A percentile compares a stretch with the other conserved stretches of the same genome.
These are phyloP conservation scores for Pterostichus madidus DNA, from an alignment of 2,888 invertebrate species.

Conservation along the genomic window DNA sequence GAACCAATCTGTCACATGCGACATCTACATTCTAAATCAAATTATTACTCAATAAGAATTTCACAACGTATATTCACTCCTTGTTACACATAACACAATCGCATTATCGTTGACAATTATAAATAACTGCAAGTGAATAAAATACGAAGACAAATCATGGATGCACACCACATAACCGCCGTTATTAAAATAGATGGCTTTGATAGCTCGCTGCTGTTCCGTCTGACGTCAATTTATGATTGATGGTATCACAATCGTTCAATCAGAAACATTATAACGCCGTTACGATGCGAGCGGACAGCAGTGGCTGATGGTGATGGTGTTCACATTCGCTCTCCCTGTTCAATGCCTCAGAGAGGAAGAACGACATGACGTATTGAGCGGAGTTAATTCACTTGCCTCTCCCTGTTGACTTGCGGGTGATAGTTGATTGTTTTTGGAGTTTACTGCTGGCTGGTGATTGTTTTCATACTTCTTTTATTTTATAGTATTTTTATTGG, in stretches of 20 bases:
- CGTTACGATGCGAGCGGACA: background rate
- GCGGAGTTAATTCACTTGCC: constrained; percentile 34
- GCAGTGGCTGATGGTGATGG: background rate
- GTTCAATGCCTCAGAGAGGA: background rate
- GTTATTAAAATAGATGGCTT: constrained; percentile 65
- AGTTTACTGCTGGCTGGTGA: too few species aligned
- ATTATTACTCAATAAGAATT: constrained; percentile 32
- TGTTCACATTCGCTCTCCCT: background rate
- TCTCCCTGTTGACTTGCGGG: constrained; percentile 16
- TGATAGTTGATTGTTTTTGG: constrained; percentile 43
- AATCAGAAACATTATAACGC: constrained; percentile 64
- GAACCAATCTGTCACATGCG: background rate
- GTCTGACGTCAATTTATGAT: constrained; percentile 63
- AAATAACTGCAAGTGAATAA: constrained; percentile 61
- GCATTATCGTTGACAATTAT: constrained; percentile 60
- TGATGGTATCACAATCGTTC: constrained; percentile 65
- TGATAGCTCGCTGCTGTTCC: constrained; percentile 34
- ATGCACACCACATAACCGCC: constrained; percentile 21
- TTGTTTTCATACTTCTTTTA: constrained; percentile 2
- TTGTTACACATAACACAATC: constrained; percentile 5
- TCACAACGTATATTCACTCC: background rate
- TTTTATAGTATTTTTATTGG: constrained; percentile 6
- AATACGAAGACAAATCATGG: constrained; percentile 62
- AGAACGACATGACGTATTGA: constrained; percentile 34
- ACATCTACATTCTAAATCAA: constrained; percentile 18